Evolutionary conservation across 1,140 invertebrate species (phyloP), one percentile per base, ranked within the genome.

Genomic region (Heliconius hewitsoni): DNA sequence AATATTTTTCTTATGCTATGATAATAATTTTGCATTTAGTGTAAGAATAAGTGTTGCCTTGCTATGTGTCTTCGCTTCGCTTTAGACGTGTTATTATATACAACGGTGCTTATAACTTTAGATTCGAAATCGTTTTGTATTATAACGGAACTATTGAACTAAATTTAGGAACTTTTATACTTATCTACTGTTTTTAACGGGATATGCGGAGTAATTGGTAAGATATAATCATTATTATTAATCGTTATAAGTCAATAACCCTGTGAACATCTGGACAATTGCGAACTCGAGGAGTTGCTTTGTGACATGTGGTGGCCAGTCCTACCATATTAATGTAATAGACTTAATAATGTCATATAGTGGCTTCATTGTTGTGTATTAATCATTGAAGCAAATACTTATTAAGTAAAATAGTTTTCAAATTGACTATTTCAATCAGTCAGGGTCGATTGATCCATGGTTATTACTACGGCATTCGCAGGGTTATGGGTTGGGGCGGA

Each of bases 31-130:
- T 81, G 88, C 84, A 82, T 81, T 83, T 86, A 87, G 83, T 86
- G 84, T 91, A 90, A 87, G 80, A 84, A 91, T 91, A 86, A 89
- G 90, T 94, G 91, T 93, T 94, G 93, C 93, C 93, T 94, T 94
- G 91, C 90, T 91, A 91, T 89, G 93, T 94, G 93, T 93, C 91
- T 93, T 94, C 90, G 91, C 91, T 94, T 89, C 88, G 92, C 91
- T 85, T 86, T 92, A 91, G 85, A 90, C 85, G 82, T 88, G 87
- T 82, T 87, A 87, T 88, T 86, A 90, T 78, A 78, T 82, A 73
- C 77, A 89, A 88, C 85, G 91, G 91, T 94, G 93, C 91, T 94
- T 86, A 80, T 84, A 83, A 50, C 73, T 81, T 84, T 84, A 77
- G 77, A 79, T 57, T 79, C 71, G 71, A 80, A 71, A 50, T 70